Evolutionary conservation across 23 tunicate genomes (phyloP).

Genomic region (Halocynthia roretzi): DNA sequence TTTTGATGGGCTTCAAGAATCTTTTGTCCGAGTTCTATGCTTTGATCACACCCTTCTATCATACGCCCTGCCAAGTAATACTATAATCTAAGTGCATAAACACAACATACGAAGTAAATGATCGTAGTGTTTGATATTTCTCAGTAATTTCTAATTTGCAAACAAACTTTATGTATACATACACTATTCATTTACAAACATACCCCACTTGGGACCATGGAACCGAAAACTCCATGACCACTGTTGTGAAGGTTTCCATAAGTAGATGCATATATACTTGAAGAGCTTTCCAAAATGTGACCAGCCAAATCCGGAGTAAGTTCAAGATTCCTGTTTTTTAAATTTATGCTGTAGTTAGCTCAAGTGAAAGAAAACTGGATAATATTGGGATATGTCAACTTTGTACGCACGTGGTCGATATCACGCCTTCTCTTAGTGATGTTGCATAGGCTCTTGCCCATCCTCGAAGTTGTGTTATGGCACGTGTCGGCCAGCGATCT

Average conservation of each 20-base stretch:
- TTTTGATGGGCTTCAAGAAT: too few species aligned
- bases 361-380: too few species aligned
- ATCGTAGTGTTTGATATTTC: too few species aligned
- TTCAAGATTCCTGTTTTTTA: background rate
- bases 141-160: too few species aligned
- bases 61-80: too few species aligned
- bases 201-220: constrained; percentile 14
- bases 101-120: background rate
- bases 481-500: constrained; percentile 15
- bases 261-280: constrained; percentile 15
- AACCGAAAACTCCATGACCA: constrained; percentile 62
- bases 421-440: background rate
- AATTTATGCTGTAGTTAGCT: too few species aligned
- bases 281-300: constrained; percentile 68
- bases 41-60: too few species aligned
- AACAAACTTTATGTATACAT: too few species aligned
- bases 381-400: too few species aligned
- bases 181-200: background rate
- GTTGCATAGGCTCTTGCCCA: constrained; percentile 16
- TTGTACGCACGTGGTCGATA: too few species aligned
- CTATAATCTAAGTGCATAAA: background rate
- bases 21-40: too few species aligned
- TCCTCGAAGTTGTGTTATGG: constrained; percentile 6
- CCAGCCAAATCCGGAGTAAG: constrained; percentile 66
- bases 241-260: constrained; percentile 57